Evolutionary conservation across 2,797 vertebrate genomes (phyloP).

Genomic region (Spondyliosoma cantharus): DNA sequence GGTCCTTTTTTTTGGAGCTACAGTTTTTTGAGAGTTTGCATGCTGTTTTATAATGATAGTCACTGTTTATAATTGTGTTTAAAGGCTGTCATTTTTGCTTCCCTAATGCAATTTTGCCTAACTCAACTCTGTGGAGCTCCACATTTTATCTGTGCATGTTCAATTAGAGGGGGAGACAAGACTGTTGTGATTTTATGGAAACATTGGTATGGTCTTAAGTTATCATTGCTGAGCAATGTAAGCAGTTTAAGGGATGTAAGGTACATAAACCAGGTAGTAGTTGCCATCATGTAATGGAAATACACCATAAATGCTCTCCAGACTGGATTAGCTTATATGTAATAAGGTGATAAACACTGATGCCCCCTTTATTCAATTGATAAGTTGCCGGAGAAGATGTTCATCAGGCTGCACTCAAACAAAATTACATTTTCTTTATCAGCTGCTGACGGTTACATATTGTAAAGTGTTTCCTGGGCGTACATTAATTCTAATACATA

Average conservation of each 20-base stretch:
- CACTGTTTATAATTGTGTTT: neutral
- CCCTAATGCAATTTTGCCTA: neutral
- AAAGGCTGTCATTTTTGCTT: neutral
- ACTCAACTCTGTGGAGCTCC: neutral
- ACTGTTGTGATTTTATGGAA: slow-evolving; percentile 29
- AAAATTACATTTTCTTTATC: slow-evolving; percentile 30
- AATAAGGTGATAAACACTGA: slow-evolving; percentile 46
- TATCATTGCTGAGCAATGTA: slow-evolving; percentile 35
- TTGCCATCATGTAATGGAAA: slow-evolving; percentile 52
- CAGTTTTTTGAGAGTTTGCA: neutral
- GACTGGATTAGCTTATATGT: slow-evolving; percentile 9
- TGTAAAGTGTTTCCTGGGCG: slow-evolving; percentile 29
- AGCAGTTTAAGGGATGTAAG: slow-evolving; percentile 42
- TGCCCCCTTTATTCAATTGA: slow-evolving; percentile 60
- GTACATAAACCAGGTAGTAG: slow-evolving; percentile 13
- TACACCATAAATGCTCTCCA: slow-evolving; percentile 36
- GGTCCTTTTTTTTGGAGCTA: neutral
- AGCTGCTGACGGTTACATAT: slow-evolving; percentile 25
- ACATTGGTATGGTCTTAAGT: slow-evolving; percentile 33
- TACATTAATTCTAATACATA: slow-evolving; percentile 15
- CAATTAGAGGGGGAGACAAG: slow-evolving; percentile 1
- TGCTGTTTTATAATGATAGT: neutral
- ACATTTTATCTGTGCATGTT: slow-evolving; percentile 8
- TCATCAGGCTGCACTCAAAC: slow-evolving; percentile 38
- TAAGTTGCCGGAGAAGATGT: slow-evolving; percentile 19